Evolutionary conservation across 2,797 vertebrate species (phyloP).

Genomic region (Myripristis murdjan): DNA sequence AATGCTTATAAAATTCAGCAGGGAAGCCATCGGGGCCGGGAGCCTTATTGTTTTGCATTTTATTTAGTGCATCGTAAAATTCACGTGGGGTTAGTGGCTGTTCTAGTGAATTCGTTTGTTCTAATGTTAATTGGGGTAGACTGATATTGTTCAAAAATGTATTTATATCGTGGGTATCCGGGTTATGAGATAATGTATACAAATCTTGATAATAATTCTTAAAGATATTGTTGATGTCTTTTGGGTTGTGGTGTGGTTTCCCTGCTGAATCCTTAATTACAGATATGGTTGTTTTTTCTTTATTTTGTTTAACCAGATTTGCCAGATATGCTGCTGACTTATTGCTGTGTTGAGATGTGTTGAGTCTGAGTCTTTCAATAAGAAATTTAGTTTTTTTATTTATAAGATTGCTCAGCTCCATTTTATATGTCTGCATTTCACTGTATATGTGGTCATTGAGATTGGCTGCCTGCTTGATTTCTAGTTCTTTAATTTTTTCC

Average conservation of each 20-base stretch:
- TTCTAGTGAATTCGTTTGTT: neutral
- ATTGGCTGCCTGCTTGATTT: slow-evolving; percentile 1
- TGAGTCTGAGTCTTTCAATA: neutral
- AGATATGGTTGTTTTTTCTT: neutral
- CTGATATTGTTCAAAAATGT: neutral
- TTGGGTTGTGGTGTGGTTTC: neutral
- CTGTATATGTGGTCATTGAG: neutral
- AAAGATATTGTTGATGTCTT: neutral
- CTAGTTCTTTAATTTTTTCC: slow-evolving; percentile 6
- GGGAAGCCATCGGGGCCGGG: neutral
- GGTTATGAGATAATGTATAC: neutral
- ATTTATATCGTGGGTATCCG: neutral
- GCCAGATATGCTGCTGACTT: neutral
- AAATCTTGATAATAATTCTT: neutral
- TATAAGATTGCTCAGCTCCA: neutral
- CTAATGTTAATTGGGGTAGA: neutral
- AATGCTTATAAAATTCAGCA: neutral
- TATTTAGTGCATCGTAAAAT: neutral
- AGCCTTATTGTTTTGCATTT: neutral
- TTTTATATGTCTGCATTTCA: neutral
- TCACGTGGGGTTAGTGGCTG: neutral
- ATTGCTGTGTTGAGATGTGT: too few relatives aligned
- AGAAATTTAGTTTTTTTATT: neutral
- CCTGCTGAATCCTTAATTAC: neutral
- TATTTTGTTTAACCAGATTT: too few relatives aligned